Base-by-base conservation (phyloP, 2,797 vertebrate species). In the Perdix hodgsoniae region DNA sequence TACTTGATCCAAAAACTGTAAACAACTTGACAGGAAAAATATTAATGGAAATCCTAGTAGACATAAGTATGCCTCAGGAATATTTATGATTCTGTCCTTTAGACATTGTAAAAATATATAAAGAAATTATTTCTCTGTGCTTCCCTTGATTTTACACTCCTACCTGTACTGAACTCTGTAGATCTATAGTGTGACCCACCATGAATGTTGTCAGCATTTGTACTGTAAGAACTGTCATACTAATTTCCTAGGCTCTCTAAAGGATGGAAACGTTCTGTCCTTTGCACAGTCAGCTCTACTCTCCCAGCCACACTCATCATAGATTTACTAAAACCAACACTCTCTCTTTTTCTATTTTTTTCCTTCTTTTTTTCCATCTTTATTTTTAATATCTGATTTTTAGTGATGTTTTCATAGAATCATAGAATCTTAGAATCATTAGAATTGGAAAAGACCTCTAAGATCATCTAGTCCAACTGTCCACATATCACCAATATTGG, bases 1-100 rank as follows among this genome's bases (percentile, higher is more conserved):
- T 77, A 67, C 39, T 54, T 31, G 14, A 47, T 44, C 22, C 44
- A 60, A 93, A 84, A 76, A 44, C 35, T 18, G n/a, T 63, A 7
- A 94, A 63, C 60, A 88, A 89, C 26, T 60, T 76, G 27, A 47
- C 56, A 44, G n/a, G 11, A 26, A 81, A 90, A 74, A 80, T 8
- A n/a, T 49, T 79, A 0, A 40, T 29, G 24, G 61, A n/a, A 66
- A 37, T 64, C 18, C 14, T 10, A 31, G 16, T 33, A 85, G 87
- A 60, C 16, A 40, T 14, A 40, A 67, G 66, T n/a, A 44, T 18
- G 47, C 18, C 15, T 83, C 50, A 40, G 22, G 22, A 80, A 60
- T 56, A 74, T n/a, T 77, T 47, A 47, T 21, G 14, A 39, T 18
- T 82, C 16, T 9, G 4, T 47, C 33, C 39, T 71, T 52, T 31